Conservation (phyloP, 2,797 vertebrate genomes). For the Podargus strigoides region DNA sequence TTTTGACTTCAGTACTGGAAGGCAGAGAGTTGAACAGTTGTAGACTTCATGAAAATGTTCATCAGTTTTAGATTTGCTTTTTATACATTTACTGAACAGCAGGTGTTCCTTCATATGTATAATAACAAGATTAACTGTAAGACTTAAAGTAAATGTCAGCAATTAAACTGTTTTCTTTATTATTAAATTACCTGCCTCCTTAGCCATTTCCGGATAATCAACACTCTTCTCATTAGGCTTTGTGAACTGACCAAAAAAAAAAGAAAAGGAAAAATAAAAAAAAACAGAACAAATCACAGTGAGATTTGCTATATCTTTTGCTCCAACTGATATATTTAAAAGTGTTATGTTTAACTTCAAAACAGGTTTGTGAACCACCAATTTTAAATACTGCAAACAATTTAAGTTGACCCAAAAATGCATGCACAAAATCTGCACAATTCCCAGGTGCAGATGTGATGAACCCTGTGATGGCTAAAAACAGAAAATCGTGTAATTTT, state of each 20-base stretch:
- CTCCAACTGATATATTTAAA: not conserved
- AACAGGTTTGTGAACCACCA: not conserved
- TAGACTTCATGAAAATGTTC: not conserved
- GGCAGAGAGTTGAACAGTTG: not conserved
- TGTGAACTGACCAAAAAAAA: conserved; percentile 78
- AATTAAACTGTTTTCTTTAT: not conserved
- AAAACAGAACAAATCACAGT: not conserved
- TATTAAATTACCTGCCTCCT: conserved; percentile 87
- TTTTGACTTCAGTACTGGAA: not conserved
- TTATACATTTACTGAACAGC: not conserved
- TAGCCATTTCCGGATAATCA: conserved; percentile 94
- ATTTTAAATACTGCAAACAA: not conserved
- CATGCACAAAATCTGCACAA: not conserved
- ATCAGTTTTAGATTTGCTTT: not conserved
- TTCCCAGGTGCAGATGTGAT: not conserved
- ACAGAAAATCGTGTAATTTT: not conserved
- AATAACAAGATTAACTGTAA: not conserved
- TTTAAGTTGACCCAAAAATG: not conserved
- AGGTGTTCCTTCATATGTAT: not conserved
- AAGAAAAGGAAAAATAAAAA: not conserved
- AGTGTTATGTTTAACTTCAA: not conserved
- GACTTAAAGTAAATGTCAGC: not conserved
- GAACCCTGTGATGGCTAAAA: not conserved
- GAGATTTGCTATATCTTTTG: not conserved
- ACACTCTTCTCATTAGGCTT: conserved; percentile 77